Evolutionary conservation across 2,888 invertebrate genomes (phyloP).

Genomic region (Epinotia ramella): DNA sequence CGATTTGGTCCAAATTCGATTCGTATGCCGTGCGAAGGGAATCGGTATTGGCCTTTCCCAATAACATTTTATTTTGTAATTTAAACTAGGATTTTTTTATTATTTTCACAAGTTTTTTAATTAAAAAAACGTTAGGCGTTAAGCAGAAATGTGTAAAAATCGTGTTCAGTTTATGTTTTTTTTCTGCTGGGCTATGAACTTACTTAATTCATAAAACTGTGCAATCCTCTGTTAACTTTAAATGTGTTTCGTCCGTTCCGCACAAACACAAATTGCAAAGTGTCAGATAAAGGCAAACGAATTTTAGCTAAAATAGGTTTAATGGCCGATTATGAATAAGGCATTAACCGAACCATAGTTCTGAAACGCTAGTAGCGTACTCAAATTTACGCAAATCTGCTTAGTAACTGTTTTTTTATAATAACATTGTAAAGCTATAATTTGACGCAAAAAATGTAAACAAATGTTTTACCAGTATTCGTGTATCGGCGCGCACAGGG

Average conservation of each 20-base stretch:
- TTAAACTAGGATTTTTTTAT: constrained; percentile 42
- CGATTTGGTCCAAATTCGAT: constrained; percentile 44
- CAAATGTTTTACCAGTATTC: constrained; percentile 36
- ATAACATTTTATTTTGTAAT: constrained; percentile 59
- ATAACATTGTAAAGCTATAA: background rate
- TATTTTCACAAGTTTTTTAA: background rate
- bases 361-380: background rate
- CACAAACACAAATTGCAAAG: too few relatives aligned
- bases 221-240: too few relatives aligned
- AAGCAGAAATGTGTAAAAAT: background rate
- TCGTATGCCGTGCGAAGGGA: constrained; percentile 20
- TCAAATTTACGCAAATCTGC: background rate
- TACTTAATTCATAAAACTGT: too few relatives aligned
- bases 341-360: background rate
- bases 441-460: background rate
- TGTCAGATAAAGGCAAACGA: too few relatives aligned
- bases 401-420: background rate
- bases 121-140: background rate
- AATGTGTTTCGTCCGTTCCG: too few relatives aligned
- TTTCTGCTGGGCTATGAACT: background rate
- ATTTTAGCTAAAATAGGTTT: too few relatives aligned
- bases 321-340: too few relatives aligned
- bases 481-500: constrained; percentile 57
- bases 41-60: constrained; percentile 41
- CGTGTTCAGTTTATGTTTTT: background rate